phyloP scores from a whole-genome alignment of 2,113 vertebrate species.

The Grammomys surdaster region DNA sequence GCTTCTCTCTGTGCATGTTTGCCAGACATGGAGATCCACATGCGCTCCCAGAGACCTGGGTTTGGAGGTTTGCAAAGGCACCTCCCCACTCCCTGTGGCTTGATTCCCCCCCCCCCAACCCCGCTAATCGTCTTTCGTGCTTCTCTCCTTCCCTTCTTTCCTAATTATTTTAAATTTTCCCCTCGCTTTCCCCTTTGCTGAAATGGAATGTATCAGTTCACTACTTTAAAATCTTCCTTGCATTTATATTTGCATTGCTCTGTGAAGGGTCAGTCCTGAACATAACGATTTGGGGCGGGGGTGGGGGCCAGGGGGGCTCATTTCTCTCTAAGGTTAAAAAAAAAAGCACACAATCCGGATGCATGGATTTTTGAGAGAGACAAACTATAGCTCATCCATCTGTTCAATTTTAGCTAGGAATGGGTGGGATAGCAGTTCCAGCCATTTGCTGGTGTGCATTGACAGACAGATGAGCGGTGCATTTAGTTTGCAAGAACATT shows the following conservation, averaged over 20 bases:
- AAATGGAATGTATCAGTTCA: slow-evolving; percentile 1
- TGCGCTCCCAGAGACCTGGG: background rate
- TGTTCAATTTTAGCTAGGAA: slow-evolving; percentile 37
- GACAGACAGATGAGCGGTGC: slow-evolving; percentile 8
- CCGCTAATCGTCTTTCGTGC: background rate
- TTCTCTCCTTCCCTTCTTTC: slow-evolving; percentile 25
- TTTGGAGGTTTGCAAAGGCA: slow-evolving; percentile 11
- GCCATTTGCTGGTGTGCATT: slow-evolving; percentile 26
- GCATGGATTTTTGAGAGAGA: slow-evolving; percentile 51
- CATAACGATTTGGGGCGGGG: background rate
- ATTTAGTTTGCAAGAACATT: background rate
- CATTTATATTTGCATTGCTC: slow-evolving; percentile 13
- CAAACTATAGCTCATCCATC: slow-evolving; percentile 9
- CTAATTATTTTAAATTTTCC: background rate
- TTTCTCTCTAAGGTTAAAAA: background rate
- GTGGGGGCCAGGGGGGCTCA: background rate
- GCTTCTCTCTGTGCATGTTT: slow-evolving; percentile 36
- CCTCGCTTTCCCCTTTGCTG: background rate
- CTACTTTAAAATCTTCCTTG: background rate
- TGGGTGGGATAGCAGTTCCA: background rate
- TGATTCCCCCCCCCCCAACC: background rate
- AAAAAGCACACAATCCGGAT: background rate
- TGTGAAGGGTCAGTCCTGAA: background rate
- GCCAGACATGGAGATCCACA: slow-evolving; percentile 17
- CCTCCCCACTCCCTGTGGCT: background rate